A percentile compares a stretch with the other conserved stretches of the same genome.
Evolutionary conservation across 1,140 invertebrate species (phyloP).

Genomic region (Acromyrmex charruanus): DNA sequence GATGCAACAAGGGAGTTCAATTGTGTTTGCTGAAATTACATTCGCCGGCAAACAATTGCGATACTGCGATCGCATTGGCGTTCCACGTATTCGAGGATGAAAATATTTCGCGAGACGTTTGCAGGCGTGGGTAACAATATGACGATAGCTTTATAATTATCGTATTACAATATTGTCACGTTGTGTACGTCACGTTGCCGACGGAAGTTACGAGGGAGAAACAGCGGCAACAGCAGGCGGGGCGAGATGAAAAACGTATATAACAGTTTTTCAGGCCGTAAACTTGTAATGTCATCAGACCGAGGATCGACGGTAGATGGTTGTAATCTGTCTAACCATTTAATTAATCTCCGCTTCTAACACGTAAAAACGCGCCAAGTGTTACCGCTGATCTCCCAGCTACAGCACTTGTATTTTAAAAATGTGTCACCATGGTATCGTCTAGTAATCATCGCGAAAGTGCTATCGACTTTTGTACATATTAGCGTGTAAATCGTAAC

Average conservation of each 20-base stretch:
- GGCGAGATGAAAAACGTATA: conserved; percentile 1
- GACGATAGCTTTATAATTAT: conserved; percentile 54
- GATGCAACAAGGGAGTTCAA: conserved; percentile 50
- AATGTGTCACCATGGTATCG: conserved; percentile 2
- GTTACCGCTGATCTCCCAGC: conserved; percentile 8
- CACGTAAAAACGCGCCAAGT: conserved; percentile 75
- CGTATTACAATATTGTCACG: conserved; percentile 30
- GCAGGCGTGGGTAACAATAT: neutral
- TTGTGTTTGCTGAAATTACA: conserved; percentile 61
- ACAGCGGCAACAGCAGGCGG: neutral
- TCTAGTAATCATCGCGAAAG: conserved; percentile 9
- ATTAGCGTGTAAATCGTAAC: conserved; percentile 1
- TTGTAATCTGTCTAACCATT: conserved; percentile 82
- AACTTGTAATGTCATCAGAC: conserved; percentile 82
- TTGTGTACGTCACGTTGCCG: conserved; percentile 14
- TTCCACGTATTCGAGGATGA: conserved; percentile 11
- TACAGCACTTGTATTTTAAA: conserved; percentile 1
- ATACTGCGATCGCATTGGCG: conserved; percentile 19
- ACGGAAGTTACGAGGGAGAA: conserved; percentile 37
- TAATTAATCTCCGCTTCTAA: conserved; percentile 82
- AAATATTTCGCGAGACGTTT: conserved; percentile 48
- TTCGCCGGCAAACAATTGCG: conserved; percentile 50
- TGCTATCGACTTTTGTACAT: neutral
- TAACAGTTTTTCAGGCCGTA: conserved; percentile 80
- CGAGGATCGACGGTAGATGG: conserved; percentile 71